Evolutionary conservation across 2,113 vertebrate genomes (phyloP), one percentile per base, ranked within the genome.

Genomic region (Montifringilla adamsi): DNA sequence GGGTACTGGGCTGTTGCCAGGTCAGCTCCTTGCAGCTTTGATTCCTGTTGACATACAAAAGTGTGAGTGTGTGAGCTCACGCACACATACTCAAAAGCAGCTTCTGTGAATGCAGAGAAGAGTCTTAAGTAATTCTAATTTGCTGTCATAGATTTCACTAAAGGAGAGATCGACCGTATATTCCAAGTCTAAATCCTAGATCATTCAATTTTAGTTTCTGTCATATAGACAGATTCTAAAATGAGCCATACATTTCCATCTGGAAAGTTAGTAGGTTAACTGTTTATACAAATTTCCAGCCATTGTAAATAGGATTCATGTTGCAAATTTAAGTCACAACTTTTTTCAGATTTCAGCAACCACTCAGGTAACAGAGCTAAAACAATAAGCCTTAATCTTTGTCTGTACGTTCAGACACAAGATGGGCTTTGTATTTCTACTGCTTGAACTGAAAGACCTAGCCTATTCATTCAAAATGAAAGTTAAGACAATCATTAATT

Each of bases 31-130:
- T 92, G 75, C 72, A 88, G 35, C 75, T 93, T 79, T 53, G 64
- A 90, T 91, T 92, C 73, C 80, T 87, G 92, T 84, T 92, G 85
- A 81, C 37, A 83, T 20, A 37, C 7, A 23, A 22, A 91, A 91
- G 82, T 63, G 91, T 66, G 74, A 87, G 87, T 59, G 84, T 53
- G 59, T 33, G 43, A 94, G 81, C 87, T 85, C 74, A 87, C 0
- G 11, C 77, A 68, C 69, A 35, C 31, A 23, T 31, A 39, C 46
- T 67, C 41, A 37, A 63, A 35, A 56, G 68, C 52, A 70, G 67
- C 67, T 83, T 84, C 79, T 75, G 33, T 72, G 35, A 49, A 63
- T 5, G 12, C 27, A 67, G 43, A 64, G 44, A 79, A 52, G 33
- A 59, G n/a, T 64, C 87, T 55, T 30, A 80, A 91, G 23, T 43